Percentiles rank a stretch among this genome's conserved stretches.
Conservation (phyloP, 1,140 invertebrate species). For the Drosophila subpulchrella region DNA sequence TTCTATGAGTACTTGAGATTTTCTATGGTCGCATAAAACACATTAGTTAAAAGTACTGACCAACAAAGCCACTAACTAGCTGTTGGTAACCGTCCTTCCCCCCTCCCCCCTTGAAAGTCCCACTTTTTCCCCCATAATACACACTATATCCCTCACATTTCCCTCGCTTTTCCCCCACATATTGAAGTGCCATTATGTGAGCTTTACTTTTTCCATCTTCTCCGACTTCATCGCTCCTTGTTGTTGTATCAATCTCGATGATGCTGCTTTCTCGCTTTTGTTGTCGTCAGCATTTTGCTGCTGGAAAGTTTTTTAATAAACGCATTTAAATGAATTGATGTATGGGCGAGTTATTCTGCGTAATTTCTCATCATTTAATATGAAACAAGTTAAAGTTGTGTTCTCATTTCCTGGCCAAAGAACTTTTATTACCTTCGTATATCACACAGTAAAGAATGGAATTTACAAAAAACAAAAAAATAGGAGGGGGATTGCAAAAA, state of each 20-base stretch:
- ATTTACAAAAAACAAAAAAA: constrained; percentile 23
- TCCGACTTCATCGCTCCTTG: constrained; percentile 12
- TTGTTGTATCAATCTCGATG: constrained; percentile 37
- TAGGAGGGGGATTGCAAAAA: constrained; percentile 3
- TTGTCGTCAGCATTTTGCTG: constrained; percentile 60
- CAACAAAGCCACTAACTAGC: constrained; percentile 83
- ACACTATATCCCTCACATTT: constrained; percentile 12
- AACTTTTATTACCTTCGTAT: constrained; percentile 75
- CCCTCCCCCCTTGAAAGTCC: background rate
- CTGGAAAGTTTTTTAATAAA: constrained; percentile 78
- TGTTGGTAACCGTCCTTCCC: constrained; percentile 51
- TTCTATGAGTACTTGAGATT: constrained; percentile 72
- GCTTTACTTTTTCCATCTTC: constrained; percentile 52
- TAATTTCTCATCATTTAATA: constrained; percentile 60
- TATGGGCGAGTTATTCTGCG: constrained; percentile 34
- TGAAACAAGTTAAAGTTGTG: constrained; percentile 62
- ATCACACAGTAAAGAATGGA: constrained; percentile 49
- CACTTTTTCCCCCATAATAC: background rate
- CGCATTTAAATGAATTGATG: constrained; percentile 79
- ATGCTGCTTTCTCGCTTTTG: constrained; percentile 18
- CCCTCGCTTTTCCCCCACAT: constrained; percentile 18
- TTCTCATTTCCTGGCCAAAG: constrained; percentile 34
- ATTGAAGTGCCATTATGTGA: constrained; percentile 68
- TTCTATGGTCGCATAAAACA: constrained; percentile 78
- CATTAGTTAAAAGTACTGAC: constrained; percentile 83